Conservation (phyloP, 2,888 invertebrate species). For the Callyntrura sp. region DNA sequence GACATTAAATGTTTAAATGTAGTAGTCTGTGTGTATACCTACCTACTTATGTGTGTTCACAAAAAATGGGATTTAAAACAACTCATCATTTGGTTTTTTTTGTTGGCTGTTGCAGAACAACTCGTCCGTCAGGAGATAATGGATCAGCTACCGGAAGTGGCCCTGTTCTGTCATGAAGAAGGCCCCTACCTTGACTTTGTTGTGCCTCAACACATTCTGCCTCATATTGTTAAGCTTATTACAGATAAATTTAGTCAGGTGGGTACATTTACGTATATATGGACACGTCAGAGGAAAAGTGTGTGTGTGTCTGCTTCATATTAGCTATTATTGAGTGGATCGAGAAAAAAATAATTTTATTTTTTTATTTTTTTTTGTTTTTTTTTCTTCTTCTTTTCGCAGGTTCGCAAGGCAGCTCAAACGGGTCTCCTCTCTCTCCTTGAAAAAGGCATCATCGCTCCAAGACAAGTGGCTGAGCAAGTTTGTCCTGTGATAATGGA, state of each 20-base stretch:
- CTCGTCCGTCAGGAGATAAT: conserved; percentile 88
- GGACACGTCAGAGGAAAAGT: too few relatives aligned
- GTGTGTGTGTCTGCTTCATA: too few relatives aligned
- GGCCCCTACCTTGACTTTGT: conserved; percentile 86
- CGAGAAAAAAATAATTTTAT: too few relatives aligned
- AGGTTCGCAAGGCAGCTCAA: conserved; percentile 90
- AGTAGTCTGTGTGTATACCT: neutral
- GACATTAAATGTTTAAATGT: neutral
- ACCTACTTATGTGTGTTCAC: too few relatives aligned
- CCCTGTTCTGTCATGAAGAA: conserved; percentile 88
- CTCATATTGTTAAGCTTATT: conserved; percentile 88
- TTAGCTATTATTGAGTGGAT: too few relatives aligned
- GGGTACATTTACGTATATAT: neutral
- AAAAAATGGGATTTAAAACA: neutral
- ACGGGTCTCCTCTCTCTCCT: conserved; percentile 88
- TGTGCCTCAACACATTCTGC: conserved; percentile 88
- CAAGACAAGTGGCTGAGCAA: conserved; percentile 88
- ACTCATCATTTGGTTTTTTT: neutral
- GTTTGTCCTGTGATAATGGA: conserved; percentile 89
- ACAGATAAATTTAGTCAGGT: conserved; percentile 88
- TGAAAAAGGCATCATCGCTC: conserved; percentile 88
- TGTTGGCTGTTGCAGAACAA: conserved; percentile 86
- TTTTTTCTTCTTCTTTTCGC: neutral
- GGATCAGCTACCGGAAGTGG: conserved; percentile 89
- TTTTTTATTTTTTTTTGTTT: neutral